Base-by-base conservation (phyloP, 1,140 invertebrate genomes). In the Cecropterus lyciades region DNA sequence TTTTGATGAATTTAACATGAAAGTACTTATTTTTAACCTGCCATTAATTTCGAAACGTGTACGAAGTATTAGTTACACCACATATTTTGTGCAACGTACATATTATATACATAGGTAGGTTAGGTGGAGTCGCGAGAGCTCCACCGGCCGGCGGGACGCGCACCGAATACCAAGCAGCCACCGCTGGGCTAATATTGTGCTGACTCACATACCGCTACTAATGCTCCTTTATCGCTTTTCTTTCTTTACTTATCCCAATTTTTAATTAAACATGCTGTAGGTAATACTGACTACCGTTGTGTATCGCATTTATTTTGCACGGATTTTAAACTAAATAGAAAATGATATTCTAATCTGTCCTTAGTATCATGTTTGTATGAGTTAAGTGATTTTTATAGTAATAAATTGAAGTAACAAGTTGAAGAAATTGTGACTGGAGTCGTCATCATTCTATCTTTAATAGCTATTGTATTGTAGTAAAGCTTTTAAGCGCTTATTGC, bases 181-280 rank as follows among this genome's bases (percentile, higher is more conserved):
- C 51, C 78, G 70, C 73, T 77, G 65, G 63, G 71, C 77, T 84
- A 84, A 85, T 85, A 87, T 84, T 81, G 79, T 81, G 83, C 82
- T 80, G 82, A 81, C 75, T 87, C 83, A 85, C 80, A 85, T 73
- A 82, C 75, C 78, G 74, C 69, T 63, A 65, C 77, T 85, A 84
- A 84, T 82, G 76, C 79, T 67, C 75, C 70, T 80, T 76, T 80
- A 77, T 78, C 67, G 65, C 75, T 82, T 80, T 78, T 78, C 70
- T 77, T 75, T 64, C 70, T 77, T 67, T 78, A 79, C 72, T 63
- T 77, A 69, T 59, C 52, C 33, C 72, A 72, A 77, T 75, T 81
- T 75, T 79, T 81, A 79, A 81, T 83, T 83, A 78, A 59, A 56
- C 48, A 42, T 33, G 16, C 13, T 11, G 7, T 43, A 14, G 3